phyloP scores from a whole-genome alignment of 2,888 invertebrate genomes.

The Polymixis flavicincta region DNA sequence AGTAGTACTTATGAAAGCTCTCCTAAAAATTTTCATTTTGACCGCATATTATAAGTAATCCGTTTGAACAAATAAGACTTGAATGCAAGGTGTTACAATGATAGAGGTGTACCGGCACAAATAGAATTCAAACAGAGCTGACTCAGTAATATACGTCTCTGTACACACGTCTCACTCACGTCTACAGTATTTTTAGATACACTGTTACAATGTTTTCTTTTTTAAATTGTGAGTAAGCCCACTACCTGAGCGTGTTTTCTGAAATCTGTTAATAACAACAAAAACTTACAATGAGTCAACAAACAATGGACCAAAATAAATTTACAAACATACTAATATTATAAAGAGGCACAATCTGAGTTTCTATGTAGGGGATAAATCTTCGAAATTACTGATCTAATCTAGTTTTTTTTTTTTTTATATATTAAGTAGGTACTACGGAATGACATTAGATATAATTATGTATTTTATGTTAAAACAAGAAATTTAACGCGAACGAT shows the following conservation, averaged over 20 bases:
- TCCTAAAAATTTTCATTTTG: not conserved
- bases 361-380: no score
- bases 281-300: slow-evolving; percentile 1
- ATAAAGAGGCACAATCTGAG: no score
- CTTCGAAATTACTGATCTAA: no score
- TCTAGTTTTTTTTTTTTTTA: no score
- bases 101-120: slow-evolving; percentile 20
- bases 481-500: no score
- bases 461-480: no score
- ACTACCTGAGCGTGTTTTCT: slow-evolving; percentile 7
- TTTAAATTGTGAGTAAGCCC: slow-evolving; percentile 41
- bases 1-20: not conserved
- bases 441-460: no score
- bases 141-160: slow-evolving; percentile 45
- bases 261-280: slow-evolving; percentile 2
- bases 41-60: not conserved
- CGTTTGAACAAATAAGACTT: slow-evolving; percentile 2
- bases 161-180: slow-evolving; percentile 57
- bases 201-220: slow-evolving; percentile 48
- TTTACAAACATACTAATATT: not conserved
- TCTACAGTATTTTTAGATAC: slow-evolving; percentile 61
- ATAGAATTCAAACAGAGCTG: slow-evolving; percentile 41
- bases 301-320: not conserved
- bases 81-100: slow-evolving; percentile 10
- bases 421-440: no score